A percentile compares a stretch with the other conserved stretches of the same genome.
Evolutionary conservation across 2,888 invertebrate species (phyloP).

Genomic region (Microctonus hyperodae): DNA sequence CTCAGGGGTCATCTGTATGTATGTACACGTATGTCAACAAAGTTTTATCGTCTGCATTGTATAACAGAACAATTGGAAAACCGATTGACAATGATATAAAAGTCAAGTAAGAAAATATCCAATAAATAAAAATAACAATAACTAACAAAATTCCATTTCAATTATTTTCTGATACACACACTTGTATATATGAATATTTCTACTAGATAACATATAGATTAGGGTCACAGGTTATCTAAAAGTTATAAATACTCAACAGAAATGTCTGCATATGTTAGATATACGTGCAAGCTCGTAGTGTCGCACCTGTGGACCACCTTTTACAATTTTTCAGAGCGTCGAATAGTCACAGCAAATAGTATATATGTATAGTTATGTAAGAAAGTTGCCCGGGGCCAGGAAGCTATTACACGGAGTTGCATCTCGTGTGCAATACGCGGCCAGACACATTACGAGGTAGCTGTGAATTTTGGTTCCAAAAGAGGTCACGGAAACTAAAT

Average conservation of each 20-base stretch:
- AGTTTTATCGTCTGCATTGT: neutral
- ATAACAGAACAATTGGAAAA: neutral
- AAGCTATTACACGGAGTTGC: slow-evolving; percentile 36
- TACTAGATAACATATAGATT: neutral
- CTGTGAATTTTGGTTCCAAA: slow-evolving; percentile 40
- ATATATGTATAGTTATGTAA: slow-evolving; percentile 26
- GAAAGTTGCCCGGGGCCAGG: slow-evolving; percentile 34
- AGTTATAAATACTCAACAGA: slow-evolving; percentile 7
- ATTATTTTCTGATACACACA: too few relatives aligned
- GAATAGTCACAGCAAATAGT: slow-evolving; percentile 26
- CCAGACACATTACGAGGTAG: slow-evolving; percentile 39
- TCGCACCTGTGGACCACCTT: slow-evolving; percentile 22
- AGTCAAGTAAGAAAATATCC: too few relatives aligned
- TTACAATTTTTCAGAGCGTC: slow-evolving; percentile 27
- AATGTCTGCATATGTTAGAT: slow-evolving; percentile 20
- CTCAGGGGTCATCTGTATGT: slow-evolving; percentile 18
- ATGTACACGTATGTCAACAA: slow-evolving; percentile 22
- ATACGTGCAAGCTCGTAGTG: neutral
- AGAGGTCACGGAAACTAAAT: slow-evolving; percentile 43
- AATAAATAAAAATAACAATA: neutral
- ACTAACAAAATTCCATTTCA: too few relatives aligned
- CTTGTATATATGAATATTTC: neutral
- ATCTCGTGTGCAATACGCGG: slow-evolving; percentile 25
- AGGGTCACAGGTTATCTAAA: neutral
- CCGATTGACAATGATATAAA: neutral